Evolutionary conservation across 2,888 invertebrate species (phyloP).

Genomic region (Mayetiola destructor): DNA sequence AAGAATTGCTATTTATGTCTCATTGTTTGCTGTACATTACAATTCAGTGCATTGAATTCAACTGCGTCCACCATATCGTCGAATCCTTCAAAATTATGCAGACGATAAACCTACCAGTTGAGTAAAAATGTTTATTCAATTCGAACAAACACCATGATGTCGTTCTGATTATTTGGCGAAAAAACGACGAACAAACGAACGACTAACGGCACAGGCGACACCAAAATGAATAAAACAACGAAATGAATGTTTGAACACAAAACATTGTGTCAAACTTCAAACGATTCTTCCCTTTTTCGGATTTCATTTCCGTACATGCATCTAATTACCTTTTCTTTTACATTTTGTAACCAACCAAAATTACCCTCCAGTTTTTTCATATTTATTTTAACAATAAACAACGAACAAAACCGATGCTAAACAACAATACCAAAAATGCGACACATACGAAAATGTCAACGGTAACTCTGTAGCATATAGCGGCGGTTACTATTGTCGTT

Average conservation of each 20-base stretch:
- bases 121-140: constrained; percentile 4
- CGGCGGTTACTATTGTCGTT: constrained; percentile 3
- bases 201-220: not conserved
- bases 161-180: not conserved
- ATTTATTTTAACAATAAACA: not conserved
- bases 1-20: too few species aligned
- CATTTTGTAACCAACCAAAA: constrained; percentile 5
- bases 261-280: constrained; percentile 12
- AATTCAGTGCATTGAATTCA: not conserved
- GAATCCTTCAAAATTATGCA: not conserved
- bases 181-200: not conserved
- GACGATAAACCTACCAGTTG: not conserved
- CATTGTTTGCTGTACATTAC: too few species aligned
- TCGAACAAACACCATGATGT: constrained; percentile 1
- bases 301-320: not conserved
- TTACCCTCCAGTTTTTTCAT: not conserved
- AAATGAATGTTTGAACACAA: constrained; percentile 8
- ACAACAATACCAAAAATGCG: constrained; percentile 4
- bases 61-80: not conserved
- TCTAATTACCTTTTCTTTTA: constrained; percentile 6
- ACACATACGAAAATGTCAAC: too few species aligned
- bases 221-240: not conserved
- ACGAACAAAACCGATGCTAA: not conserved
- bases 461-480: too few species aligned
- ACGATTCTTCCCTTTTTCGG: not conserved